Conservation (phyloP, 2,888 invertebrate genomes). For the Netelia virgata region DNA sequence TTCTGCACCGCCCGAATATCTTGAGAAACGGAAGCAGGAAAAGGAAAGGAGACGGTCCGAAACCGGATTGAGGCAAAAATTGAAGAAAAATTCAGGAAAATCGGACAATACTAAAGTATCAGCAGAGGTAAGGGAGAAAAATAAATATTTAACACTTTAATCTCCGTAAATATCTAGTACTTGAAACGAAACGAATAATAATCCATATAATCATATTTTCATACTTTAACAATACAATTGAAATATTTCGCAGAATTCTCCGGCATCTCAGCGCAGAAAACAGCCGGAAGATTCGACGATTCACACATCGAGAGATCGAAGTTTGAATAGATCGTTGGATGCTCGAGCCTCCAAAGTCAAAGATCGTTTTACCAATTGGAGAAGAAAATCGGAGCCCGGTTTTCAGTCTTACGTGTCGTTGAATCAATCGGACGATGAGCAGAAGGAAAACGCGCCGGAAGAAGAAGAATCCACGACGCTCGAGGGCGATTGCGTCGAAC, state of each 20-base stretch:
- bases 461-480: conserved; percentile 46
- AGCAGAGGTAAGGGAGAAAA: conserved; percentile 75
- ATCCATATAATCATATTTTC: neutral
- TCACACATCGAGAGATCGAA: conserved; percentile 77
- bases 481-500: conserved; percentile 20
- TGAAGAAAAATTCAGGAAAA: conserved; percentile 87
- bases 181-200: neutral
- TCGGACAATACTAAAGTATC: conserved; percentile 77
- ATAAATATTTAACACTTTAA: neutral
- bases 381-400: conserved; percentile 91
- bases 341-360: conserved; percentile 82
- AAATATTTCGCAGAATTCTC: conserved; percentile 78
- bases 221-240: neutral
- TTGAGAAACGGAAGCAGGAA: conserved; percentile 93
- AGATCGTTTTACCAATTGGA: conserved; percentile 88
- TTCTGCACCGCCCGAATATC: conserved; percentile 93
- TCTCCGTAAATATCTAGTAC: neutral
- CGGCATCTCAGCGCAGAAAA: conserved; percentile 78
- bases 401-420: conserved; percentile 83
- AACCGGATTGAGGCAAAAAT: conserved; percentile 87
- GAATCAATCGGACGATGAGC: conserved; percentile 81
- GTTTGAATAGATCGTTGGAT: conserved; percentile 79
- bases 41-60: conserved; percentile 89
- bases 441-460: conserved; percentile 70
- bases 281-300: conserved; percentile 75